Base-by-base conservation (phyloP, 2,113 vertebrate species). In the Todiramphus saurophagus region DNA sequence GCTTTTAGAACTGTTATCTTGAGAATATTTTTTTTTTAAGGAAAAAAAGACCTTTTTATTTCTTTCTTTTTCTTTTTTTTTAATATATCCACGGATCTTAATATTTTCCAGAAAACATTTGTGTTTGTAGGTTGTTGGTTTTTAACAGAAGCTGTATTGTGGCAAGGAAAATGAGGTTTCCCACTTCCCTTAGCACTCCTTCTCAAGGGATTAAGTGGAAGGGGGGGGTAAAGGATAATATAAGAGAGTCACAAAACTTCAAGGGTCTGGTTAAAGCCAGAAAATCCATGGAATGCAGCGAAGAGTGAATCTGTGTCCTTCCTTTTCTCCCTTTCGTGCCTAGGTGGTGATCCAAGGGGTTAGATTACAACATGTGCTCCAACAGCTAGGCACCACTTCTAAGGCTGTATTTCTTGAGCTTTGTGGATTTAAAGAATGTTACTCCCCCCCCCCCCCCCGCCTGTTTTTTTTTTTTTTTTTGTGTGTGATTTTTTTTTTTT, bases 181-280 rank as follows among this genome's bases (percentile, higher is more conserved):
- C 91, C 87, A 80, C 80, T 93, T 97, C 59, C 74, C 19, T 83
- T 68, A 60, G 41, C 3, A 3, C n/a, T 87, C 24, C 28, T 11
- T 41, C 27, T 43, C 80, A 69, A 46, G 63, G 83, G 96, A 95
- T 86, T 97, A 94, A 95, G 81, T 87, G 72, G 59, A 93, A 95
- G 72, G 91, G 53, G 83, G 55, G 83, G 55, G 28, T 79, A 83
- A 87, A 92, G 85, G 87, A 95, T 96, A 86, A 95, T 93, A 95
- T 59, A 78, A 64, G 92, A 95, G 96, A 97, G 93, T 90, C 79
- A 96, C 95, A 95, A 86, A 98, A 98, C 97, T 98, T 98, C 88
- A 96, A 95, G 90, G 78, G 50, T 97, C 89, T 97, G 93, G 30
- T 96, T 98, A 96, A 97, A 97, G 96, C 51, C 79, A 94, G 87